phyloP scores from a whole-genome alignment of 2,113 vertebrate genomes.

The Orcinus orca region DNA sequence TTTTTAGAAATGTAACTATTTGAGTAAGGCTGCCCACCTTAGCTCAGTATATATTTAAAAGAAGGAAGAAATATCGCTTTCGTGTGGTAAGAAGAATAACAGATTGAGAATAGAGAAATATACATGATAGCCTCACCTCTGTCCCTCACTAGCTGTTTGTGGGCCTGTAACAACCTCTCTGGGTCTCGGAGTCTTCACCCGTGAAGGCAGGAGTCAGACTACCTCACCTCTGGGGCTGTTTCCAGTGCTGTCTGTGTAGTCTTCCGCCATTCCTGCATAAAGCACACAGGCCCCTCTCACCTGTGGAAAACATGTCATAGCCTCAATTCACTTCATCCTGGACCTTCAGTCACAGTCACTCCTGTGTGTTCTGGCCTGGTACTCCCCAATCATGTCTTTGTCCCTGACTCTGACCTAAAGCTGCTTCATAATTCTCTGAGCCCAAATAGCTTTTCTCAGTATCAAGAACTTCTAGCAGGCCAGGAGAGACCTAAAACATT shows the following conservation, averaged over 20 bases:
- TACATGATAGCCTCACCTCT: too few relatives aligned
- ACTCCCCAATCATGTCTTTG: background rate
- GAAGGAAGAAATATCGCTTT: background rate
- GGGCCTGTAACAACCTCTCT: background rate
- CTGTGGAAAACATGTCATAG: background rate
- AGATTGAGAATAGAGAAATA: background rate
- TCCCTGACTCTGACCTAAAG: background rate
- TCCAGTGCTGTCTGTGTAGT: accelerated
- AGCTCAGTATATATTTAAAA: background rate
- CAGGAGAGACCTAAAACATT: background rate
- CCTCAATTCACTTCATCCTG: background rate
- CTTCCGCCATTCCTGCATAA: background rate
- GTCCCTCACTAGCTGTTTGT: too few relatives aligned
- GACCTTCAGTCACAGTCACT: background rate
- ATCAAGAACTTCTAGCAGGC: background rate
- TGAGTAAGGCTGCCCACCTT: background rate
- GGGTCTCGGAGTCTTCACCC: background rate
- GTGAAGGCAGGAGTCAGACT: background rate
- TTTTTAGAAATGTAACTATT: background rate
- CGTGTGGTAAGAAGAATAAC: background rate
- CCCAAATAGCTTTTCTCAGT: background rate
- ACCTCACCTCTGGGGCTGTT: background rate
- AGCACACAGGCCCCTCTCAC: background rate
- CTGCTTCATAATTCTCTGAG: background rate
- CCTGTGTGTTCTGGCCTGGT: background rate